These are phyloP conservation scores for Microtus oregoni DNA, from an alignment of 2,113 vertebrate species.

Conservation along the genomic window DNA sequence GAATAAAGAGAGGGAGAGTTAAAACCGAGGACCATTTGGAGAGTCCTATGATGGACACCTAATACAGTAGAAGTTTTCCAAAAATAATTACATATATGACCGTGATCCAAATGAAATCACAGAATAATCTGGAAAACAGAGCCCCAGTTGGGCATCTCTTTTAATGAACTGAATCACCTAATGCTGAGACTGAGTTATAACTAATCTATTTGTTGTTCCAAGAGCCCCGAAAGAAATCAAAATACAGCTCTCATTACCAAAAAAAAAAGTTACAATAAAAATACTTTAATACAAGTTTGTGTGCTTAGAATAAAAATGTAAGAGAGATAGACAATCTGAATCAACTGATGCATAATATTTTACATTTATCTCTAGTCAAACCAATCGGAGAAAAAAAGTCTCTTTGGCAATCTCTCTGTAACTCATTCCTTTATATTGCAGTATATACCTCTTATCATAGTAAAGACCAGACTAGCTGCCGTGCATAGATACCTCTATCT, in stretches of 20 bases:
- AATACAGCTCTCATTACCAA: neutral
- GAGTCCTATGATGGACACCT: neutral
- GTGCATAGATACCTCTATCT: neutral
- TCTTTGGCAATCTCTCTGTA: neutral
- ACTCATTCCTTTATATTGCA: neutral
- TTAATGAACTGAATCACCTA: neutral
- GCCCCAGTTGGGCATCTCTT: neutral
- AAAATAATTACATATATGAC: neutral
- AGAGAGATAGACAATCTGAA: neutral
- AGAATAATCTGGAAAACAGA: neutral
- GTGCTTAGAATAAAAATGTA: neutral
- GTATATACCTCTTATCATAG: neutral
- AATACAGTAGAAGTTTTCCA: neutral
- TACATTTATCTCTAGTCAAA: neutral
- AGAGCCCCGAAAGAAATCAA: neutral
- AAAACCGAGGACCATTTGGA: neutral
- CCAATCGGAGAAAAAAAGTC: neutral
- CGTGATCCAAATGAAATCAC: neutral
- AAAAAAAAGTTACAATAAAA: neutral
- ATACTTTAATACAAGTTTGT: neutral
- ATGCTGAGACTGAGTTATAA: neutral
- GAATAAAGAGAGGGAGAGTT: too few species aligned
- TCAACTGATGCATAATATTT: neutral
- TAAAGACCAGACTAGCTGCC: neutral
- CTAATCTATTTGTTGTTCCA: neutral